Percentiles rank a stretch among this genome's conserved stretches.
These are phyloP conservation scores for Mesitornis unicolor DNA, from an alignment of 2,113 vertebrate species.

Conservation along the genomic window DNA sequence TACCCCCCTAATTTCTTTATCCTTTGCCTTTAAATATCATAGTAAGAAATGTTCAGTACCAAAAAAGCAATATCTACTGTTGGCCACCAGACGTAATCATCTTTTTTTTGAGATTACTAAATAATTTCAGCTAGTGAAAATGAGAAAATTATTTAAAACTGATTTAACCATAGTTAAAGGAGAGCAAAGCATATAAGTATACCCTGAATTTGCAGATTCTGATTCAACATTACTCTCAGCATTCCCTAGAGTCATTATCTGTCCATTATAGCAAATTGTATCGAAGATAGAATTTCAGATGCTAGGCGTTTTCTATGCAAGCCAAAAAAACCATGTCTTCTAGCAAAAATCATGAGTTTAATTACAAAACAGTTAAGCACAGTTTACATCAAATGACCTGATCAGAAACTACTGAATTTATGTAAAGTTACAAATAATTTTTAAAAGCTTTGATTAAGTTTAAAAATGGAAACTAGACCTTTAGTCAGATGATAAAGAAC, in stretches of 20 bases:
- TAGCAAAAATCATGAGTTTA: background rate
- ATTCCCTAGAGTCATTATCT: background rate
- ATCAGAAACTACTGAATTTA: background rate
- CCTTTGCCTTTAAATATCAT: background rate
- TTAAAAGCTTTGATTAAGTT: background rate
- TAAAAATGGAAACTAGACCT: background rate
- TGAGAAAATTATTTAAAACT: background rate
- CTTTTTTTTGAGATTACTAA: background rate
- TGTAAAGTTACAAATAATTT: background rate
- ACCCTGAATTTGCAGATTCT: background rate
- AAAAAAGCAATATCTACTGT: background rate
- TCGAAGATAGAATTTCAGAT: background rate
- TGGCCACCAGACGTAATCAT: background rate
- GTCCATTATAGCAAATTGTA: background rate
- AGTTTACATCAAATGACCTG: background rate
- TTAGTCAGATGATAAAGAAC: background rate
- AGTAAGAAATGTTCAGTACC: background rate
- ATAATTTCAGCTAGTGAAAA: background rate
- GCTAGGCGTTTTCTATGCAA: background rate
- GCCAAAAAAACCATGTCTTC: background rate
- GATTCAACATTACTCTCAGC: background rate
- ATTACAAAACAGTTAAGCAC: background rate
- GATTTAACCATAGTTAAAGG: background rate
- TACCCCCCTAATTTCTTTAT: background rate
- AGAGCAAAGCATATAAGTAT: background rate